These are phyloP conservation scores for Caerostris darwini DNA, from an alignment of 1,140 invertebrate species.

Conservation along the genomic window DNA sequence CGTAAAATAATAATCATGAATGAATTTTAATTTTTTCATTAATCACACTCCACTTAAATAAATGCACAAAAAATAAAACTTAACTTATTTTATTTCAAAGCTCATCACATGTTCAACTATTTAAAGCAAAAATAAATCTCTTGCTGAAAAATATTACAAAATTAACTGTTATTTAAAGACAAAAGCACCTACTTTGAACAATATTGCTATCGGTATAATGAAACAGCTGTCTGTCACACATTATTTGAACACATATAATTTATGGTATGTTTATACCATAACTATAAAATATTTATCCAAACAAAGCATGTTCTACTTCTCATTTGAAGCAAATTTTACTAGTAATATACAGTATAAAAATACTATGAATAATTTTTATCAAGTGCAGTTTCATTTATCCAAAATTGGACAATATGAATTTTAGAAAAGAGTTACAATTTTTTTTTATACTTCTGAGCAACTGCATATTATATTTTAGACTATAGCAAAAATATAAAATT, in stretches of 20 bases:
- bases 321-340: conserved; percentile 11
- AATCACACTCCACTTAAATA: no score
- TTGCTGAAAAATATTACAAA: conserved; percentile 55
- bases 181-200: conserved; percentile 43
- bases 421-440: conserved; percentile 33
- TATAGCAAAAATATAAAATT: conserved; percentile 68
- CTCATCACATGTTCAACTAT: conserved; percentile 48
- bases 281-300: background rate
- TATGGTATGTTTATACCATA: background rate
- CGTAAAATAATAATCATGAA: no score
- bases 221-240: conserved; percentile 10
- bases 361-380: conserved; percentile 66
- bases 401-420: conserved; percentile 51
- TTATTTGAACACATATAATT: conserved; percentile 20
- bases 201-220: conserved; percentile 45
- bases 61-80: background rate
- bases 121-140: conserved; percentile 72
- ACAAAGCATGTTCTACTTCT: background rate
- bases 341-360: conserved; percentile 64
- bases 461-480: conserved; percentile 22
- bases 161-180: conserved; percentile 13
- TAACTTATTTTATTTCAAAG: conserved; percentile 49
- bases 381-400: conserved; percentile 31
- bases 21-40: no score
- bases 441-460: conserved; percentile 34